Percentiles rank a stretch among this genome's conserved stretches.
Evolutionary conservation across 1,140 invertebrate species (phyloP).

Genomic region (Cylas formicarius): DNA sequence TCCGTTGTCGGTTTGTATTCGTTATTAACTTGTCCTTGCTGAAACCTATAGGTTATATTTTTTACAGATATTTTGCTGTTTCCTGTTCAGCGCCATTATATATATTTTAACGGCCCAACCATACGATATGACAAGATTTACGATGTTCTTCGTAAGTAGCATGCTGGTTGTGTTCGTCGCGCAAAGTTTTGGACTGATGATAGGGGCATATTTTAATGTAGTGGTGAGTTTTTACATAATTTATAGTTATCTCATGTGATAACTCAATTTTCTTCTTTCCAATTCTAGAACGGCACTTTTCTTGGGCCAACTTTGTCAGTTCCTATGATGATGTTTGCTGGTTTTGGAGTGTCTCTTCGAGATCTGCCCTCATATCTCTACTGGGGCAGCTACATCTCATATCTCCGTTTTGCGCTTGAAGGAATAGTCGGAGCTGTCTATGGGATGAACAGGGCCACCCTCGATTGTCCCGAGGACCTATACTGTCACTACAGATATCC

Average conservation of each 20-base stretch:
- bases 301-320: constrained; percentile 69
- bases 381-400: constrained; percentile 84
- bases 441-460: constrained; percentile 57
- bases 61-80: constrained; percentile 52
- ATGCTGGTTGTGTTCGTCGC: constrained; percentile 78
- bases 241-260: not conserved
- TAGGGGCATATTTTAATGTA: constrained; percentile 77
- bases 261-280: not conserved
- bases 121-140: constrained; percentile 63
- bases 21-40: too few relatives aligned
- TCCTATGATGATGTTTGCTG: constrained; percentile 83
- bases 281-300: constrained; percentile 71
- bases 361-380: constrained; percentile 73
- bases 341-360: constrained; percentile 67
- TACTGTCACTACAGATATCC: constrained; percentile 76
- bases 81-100: constrained; percentile 72
- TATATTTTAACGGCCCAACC: constrained; percentile 85
- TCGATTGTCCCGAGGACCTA: constrained; percentile 53
- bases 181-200: constrained; percentile 80
- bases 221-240: constrained; percentile 54
- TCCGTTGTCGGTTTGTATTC: constrained; percentile 61
- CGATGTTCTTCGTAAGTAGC: constrained; percentile 75
- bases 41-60: constrained; percentile 3
- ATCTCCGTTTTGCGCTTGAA: constrained; percentile 82
- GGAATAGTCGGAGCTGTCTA: constrained; percentile 77